phyloP scores from a whole-genome alignment of 2,797 vertebrate genomes.

The Gymnodraco acuticeps region DNA sequence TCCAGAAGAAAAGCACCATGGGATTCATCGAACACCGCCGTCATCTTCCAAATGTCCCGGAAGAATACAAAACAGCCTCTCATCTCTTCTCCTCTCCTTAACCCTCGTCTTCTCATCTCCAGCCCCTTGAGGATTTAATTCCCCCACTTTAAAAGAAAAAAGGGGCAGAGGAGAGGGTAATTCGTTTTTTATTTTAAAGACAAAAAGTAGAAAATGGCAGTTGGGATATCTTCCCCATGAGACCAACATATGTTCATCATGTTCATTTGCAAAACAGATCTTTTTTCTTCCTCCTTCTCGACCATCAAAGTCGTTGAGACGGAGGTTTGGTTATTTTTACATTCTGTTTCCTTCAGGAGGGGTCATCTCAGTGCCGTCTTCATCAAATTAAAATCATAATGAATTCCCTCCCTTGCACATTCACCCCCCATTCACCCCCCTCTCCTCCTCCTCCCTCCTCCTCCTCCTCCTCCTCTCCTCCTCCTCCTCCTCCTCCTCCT shows the following conservation, averaged over 20 bases:
- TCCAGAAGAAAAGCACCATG: constrained; percentile 78
- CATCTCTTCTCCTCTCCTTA: constrained; percentile 20
- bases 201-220: constrained; percentile 72
- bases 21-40: constrained; percentile 66
- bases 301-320: constrained; percentile 21
- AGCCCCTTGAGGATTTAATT: constrained; percentile 31
- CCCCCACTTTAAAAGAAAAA: constrained; percentile 43
- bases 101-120: constrained; percentile 21
- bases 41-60: constrained; percentile 47
- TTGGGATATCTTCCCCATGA: constrained; percentile 45
- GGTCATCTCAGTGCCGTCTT: constrained; percentile 26
- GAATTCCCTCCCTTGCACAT: constrained; percentile 52
- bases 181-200: constrained; percentile 21
- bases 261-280: constrained; percentile 30
- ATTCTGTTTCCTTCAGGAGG: constrained; percentile 61
- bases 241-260: constrained; percentile 37
- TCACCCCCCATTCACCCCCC: constrained; percentile 56
- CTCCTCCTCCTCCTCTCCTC: constrained; percentile 11
- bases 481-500: constrained; percentile 6
- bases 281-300: constrained; percentile 34
- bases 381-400: constrained; percentile 63
- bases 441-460: constrained; percentile 25
- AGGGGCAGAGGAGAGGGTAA: constrained; percentile 43
- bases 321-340: constrained; percentile 65
- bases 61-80: constrained; percentile 62